These are phyloP conservation scores for Leucophenga varia DNA, from an alignment of 1,140 invertebrate species.

Conservation along the genomic window DNA sequence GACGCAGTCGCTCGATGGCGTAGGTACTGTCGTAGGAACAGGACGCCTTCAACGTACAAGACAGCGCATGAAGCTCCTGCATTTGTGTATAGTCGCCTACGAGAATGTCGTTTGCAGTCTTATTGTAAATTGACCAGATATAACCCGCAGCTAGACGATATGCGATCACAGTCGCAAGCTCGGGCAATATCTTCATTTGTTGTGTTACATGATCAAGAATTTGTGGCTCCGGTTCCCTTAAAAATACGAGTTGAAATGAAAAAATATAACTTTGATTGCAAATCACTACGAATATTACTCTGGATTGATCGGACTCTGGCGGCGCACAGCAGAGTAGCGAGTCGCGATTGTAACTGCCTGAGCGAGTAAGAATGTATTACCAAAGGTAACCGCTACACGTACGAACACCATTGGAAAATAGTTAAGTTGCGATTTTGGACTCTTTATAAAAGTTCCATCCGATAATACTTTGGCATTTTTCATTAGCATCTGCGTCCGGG, in stretches of 20 bases:
- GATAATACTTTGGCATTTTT: constrained; percentile 80
- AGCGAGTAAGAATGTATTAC: constrained; percentile 67
- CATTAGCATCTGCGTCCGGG: constrained; percentile 85
- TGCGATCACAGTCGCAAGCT: constrained; percentile 74
- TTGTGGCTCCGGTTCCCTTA: constrained; percentile 79
- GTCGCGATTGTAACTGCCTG: constrained; percentile 79
- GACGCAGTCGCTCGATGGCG: constrained; percentile 74
- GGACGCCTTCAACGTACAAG: constrained; percentile 86
- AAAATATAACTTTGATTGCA: too few relatives aligned
- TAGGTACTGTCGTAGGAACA: constrained; percentile 69
- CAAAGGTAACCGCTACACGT: constrained; percentile 73
- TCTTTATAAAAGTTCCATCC: constrained; percentile 84
- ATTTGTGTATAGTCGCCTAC: constrained; percentile 73
- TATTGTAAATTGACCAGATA: constrained; percentile 77
- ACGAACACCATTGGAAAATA: constrained; percentile 94
- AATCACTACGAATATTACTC: constrained; percentile 73
- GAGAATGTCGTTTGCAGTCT: constrained; percentile 73
- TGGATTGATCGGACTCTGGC: constrained; percentile 77
- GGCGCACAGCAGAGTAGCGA: constrained; percentile 81
- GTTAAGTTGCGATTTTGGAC: constrained; percentile 77
- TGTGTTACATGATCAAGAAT: constrained; percentile 90
- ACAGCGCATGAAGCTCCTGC: constrained; percentile 82
- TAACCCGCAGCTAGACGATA: constrained; percentile 70
- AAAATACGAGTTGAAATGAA: too few relatives aligned
- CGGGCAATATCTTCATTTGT: constrained; percentile 83